A percentile compares a stretch with the other conserved stretches of the same genome.
Conservation (phyloP, 2,113 vertebrate species). For the Mungos mungo region DNA sequence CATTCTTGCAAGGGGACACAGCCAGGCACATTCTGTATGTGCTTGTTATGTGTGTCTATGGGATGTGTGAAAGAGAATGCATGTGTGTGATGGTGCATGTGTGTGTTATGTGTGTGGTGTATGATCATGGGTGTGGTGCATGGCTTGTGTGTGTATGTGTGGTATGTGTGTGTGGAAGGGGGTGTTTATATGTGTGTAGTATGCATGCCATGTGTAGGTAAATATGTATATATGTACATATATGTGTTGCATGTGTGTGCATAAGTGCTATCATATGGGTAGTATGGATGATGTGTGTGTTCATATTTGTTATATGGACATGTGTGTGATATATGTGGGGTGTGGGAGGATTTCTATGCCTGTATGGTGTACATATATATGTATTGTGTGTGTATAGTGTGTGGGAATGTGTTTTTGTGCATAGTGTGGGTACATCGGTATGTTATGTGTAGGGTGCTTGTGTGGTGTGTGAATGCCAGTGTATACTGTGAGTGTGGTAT, state of each 20-base stretch:
- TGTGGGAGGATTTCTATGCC: neutral
- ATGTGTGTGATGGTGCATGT: neutral
- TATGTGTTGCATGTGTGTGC: neutral
- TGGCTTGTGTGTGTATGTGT: neutral
- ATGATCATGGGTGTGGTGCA: neutral
- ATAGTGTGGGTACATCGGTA: neutral
- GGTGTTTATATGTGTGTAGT: neutral
- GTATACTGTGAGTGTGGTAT: neutral
- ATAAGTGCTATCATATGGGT: neutral
- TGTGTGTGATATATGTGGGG: neutral
- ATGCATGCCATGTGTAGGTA: neutral
- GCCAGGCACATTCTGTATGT: neutral
- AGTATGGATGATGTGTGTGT: neutral
- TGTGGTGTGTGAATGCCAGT: neutral
- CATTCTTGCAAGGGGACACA: neutral
- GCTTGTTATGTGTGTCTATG: neutral
- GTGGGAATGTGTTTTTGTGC: neutral
- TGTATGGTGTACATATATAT: neutral
- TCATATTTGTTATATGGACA: neutral
- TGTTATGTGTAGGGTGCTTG: neutral
- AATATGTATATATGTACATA: neutral
- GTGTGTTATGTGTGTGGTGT: neutral
- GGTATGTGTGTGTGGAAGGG: neutral
- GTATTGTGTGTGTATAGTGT: neutral
- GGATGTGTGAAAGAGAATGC: neutral